phyloP scores from a whole-genome alignment of 2,888 invertebrate species.

The Antheraea yamamai region DNA sequence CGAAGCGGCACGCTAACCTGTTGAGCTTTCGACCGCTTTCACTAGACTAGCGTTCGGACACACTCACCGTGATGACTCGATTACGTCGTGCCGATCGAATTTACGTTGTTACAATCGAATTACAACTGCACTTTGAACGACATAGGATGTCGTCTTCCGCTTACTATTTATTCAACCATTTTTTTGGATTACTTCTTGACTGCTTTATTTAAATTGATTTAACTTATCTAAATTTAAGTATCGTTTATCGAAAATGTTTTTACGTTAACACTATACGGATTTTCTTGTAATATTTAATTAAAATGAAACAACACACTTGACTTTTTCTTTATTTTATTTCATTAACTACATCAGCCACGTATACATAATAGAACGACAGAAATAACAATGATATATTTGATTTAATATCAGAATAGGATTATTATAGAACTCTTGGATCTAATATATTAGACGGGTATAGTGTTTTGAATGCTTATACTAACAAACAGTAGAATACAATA shows the following conservation, averaged over 20 bases:
- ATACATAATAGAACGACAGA: constrained; percentile 24
- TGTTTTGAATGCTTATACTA: not conserved
- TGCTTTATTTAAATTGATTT: too few species aligned
- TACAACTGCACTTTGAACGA: not conserved
- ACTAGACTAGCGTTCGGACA: not conserved
- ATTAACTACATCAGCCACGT: constrained; percentile 26
- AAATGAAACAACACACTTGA: constrained; percentile 21
- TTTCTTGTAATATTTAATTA: not conserved
- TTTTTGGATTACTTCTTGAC: not conserved
- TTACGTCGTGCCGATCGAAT: not conserved
- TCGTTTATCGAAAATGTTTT: too few species aligned
- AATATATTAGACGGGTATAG: not conserved
- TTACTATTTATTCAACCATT: not conserved
- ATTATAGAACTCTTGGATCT: not conserved
- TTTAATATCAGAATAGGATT: constrained; percentile 9
- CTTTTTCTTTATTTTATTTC: constrained; percentile 23
- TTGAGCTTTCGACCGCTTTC: not conserved
- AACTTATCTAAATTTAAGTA: too few species aligned
- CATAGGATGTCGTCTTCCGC: not conserved
- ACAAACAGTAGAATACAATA: not conserved
- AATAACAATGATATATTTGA: constrained; percentile 10
- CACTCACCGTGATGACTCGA: not conserved
- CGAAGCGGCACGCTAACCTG: not conserved
- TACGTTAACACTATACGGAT: too few species aligned
- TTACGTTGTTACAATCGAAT: not conserved